Conservation (phyloP, 92 coral and sea anemone species). For the Epizoanthus illoricatus region DNA sequence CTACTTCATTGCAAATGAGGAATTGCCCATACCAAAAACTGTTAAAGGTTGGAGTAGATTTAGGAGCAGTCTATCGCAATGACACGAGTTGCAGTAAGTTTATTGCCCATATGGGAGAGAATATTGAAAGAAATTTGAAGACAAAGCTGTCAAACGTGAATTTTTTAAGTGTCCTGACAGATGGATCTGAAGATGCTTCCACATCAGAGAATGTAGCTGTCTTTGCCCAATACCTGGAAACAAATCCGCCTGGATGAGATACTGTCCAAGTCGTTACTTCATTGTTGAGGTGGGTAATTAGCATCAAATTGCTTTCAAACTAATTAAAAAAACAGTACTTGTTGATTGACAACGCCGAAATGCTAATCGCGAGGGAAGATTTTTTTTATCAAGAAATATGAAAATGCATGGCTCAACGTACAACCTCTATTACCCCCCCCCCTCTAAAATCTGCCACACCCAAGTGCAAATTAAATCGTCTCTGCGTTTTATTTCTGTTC, state of each 20-base stretch:
- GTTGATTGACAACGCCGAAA: constrained; percentile 5
- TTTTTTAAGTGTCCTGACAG: constrained; percentile 75
- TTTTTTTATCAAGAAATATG: constrained; percentile 13
- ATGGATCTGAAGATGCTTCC: constrained; percentile 71
- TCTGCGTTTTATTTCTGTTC: constrained; percentile 15
- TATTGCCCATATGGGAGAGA: constrained; percentile 52
- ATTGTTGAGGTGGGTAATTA: constrained; percentile 49
- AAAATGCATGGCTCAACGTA: constrained; percentile 1
- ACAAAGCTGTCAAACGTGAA: constrained; percentile 54
- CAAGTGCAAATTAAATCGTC: constrained; percentile 15
- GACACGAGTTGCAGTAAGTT: constrained; percentile 59
- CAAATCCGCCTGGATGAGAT: constrained; percentile 63
- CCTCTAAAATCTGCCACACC: neutral
- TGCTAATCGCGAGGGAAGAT: neutral
- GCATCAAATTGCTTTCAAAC: constrained; percentile 16
- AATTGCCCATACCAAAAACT: constrained; percentile 43
- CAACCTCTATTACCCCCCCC: constrained; percentile 8
- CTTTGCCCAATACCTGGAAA: constrained; percentile 73
- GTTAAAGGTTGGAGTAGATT: constrained; percentile 50
- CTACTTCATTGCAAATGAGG: constrained; percentile 67
- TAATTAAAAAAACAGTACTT: neutral
- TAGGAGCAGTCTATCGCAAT: constrained; percentile 56
- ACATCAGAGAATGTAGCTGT: constrained; percentile 68
- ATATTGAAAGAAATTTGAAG: constrained; percentile 47
- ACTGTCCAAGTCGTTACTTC: constrained; percentile 65